Conservation (phyloP, 2,113 vertebrate species). For the Sinosuthora webbiana region DNA sequence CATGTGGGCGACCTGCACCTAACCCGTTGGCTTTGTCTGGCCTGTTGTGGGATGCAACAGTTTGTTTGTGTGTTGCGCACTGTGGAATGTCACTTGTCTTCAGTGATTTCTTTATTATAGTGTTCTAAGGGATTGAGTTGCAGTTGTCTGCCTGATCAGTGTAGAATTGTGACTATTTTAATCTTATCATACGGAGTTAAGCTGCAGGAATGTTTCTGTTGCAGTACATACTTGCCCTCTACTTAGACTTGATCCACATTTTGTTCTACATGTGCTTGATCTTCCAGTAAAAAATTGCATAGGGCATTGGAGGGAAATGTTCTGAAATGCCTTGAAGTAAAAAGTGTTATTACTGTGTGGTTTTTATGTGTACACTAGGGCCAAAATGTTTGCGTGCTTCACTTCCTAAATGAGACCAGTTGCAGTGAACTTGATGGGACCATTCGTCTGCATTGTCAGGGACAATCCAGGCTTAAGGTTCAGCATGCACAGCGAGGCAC, state of each 20-base stretch:
- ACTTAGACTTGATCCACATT: rapidly evolving
- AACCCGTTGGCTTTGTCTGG: not conserved
- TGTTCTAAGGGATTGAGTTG: not conserved
- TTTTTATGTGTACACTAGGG: not conserved
- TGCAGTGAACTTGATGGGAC: not conserved
- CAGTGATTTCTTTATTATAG: not conserved
- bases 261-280: not conserved
- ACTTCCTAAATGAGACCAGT: not conserved
- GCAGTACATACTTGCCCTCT: rapidly evolving
- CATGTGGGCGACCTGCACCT: rapidly evolving
- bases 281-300: not conserved
- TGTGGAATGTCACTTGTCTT: not conserved
- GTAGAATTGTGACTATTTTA: not conserved
- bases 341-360: not conserved
- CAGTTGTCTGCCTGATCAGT: not conserved
- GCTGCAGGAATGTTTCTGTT: not conserved
- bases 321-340: not conserved
- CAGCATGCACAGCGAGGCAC: not conserved
- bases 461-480: not conserved
- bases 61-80: not conserved
- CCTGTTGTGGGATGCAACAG: not conserved
- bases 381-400: not conserved
- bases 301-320: not conserved
- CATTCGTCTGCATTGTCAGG: not conserved
- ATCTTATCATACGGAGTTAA: not conserved